Evolutionary conservation across 92 coral and sea anemone species (phyloP).

Genomic region (Porites divaricata): DNA sequence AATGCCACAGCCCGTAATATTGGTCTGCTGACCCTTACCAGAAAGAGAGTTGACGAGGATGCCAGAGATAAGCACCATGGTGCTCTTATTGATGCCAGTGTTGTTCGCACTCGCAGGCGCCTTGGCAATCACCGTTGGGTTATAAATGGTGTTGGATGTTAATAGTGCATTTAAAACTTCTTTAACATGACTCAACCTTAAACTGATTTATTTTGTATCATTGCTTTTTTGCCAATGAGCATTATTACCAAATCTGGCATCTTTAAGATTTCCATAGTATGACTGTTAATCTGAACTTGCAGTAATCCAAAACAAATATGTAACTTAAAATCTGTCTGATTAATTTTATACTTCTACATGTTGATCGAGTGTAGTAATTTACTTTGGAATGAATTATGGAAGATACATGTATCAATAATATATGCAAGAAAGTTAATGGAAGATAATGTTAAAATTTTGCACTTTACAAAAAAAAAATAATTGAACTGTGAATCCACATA

Average conservation of each 20-base stretch:
- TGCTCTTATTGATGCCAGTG: constrained; percentile 83
- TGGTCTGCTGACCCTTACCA: constrained; percentile 86
- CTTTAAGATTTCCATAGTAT: too few relatives aligned
- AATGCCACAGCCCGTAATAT: constrained; percentile 98
- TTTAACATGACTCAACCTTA: too few relatives aligned
- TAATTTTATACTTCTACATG: too few relatives aligned
- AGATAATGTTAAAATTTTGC: not conserved
- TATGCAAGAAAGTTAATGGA: not conserved
- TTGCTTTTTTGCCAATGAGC: not conserved
- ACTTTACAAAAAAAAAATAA: not conserved
- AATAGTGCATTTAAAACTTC: constrained; percentile 6
- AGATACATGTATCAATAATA: constrained; percentile 7
- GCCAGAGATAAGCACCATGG: constrained; percentile 94
- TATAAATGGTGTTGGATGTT: constrained; percentile 79
- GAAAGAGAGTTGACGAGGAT: constrained; percentile 87
- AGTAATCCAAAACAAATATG: too few relatives aligned
- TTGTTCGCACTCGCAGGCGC: constrained; percentile 92
- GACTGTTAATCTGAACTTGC: too few relatives aligned
- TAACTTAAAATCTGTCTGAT: too few relatives aligned
- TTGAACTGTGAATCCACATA: constrained; percentile 16
- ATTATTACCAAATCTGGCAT: not conserved
- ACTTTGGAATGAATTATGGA: not conserved
- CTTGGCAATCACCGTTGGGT: constrained; percentile 96
- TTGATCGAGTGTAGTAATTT: not conserved
- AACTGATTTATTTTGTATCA: not conserved